phyloP scores from a whole-genome alignment of 1,140 invertebrate genomes.

The Neuroterus valhalla region DNA sequence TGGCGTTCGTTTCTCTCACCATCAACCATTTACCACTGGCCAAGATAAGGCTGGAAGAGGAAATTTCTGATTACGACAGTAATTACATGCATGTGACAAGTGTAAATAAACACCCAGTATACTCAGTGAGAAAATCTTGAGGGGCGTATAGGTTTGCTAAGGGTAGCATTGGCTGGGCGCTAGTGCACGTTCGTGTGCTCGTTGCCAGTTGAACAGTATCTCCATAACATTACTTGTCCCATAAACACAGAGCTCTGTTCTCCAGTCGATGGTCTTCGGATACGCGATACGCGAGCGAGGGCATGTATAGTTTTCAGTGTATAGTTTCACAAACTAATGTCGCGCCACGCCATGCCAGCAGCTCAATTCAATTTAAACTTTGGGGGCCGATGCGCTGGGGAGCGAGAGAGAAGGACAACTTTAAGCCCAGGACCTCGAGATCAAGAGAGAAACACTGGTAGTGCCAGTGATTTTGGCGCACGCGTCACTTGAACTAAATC shows the following conservation, averaged over 20 bases:
- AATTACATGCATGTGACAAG: conserved; percentile 29
- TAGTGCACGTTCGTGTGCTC: conserved; percentile 55
- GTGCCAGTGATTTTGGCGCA: conserved; percentile 51
- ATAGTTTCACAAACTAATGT: conserved; percentile 71
- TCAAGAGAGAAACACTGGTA: conserved; percentile 36
- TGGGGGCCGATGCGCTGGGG: conserved; percentile 42
- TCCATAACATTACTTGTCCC: conserved; percentile 67
- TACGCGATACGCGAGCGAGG: too few relatives aligned
- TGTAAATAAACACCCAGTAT: conserved; percentile 31
- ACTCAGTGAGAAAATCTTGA: conserved; percentile 23
- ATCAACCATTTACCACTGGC: not conserved
- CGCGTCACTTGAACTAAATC: conserved; percentile 69
- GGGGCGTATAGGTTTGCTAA: conserved; percentile 46
- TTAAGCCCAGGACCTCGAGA: conserved; percentile 17
- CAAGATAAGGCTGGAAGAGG: not conserved
- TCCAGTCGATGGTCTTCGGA: conserved; percentile 73
- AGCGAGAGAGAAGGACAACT: conserved; percentile 38
- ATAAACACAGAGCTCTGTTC: conserved; percentile 69
- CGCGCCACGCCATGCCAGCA: conserved; percentile 65
- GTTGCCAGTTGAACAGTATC: conserved; percentile 70
- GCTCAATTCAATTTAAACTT: conserved; percentile 76
- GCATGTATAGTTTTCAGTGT: conserved; percentile 62
- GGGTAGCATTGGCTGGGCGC: conserved; percentile 44
- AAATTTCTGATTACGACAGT: conserved; percentile 15
- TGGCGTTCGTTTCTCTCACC: too few relatives aligned